A percentile compares a stretch with the other conserved stretches of the same genome.
phyloP scores from a whole-genome alignment of 2,113 vertebrate genomes.

The Corynorhinus townsendii region DNA sequence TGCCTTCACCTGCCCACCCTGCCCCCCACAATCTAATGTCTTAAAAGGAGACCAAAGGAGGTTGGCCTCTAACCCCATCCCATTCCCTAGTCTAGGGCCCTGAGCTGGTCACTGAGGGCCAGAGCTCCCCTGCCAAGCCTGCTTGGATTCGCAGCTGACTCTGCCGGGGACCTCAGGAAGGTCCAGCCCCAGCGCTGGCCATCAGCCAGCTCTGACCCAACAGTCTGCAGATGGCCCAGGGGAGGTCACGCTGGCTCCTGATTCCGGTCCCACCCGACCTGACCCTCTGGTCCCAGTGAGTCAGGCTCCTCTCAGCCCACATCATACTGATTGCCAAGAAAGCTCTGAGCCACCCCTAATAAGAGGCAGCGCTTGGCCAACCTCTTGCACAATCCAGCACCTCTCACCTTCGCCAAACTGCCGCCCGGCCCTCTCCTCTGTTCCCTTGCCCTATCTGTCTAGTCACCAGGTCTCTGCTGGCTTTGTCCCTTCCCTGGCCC shows the following conservation, averaged over 20 bases:
- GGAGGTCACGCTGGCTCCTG: background rate
- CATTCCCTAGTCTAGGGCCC: background rate
- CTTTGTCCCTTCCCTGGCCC: background rate
- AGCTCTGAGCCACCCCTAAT: background rate
- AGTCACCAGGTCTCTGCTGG: background rate
- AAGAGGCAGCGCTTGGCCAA: conserved; percentile 7
- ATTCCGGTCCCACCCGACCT: background rate
- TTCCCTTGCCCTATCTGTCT: background rate
- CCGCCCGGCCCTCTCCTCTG: background rate
- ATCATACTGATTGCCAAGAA: conserved; percentile 32
- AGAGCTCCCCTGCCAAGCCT: background rate
- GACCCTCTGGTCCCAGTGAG: conserved; percentile 19
- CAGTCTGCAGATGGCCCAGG: background rate
- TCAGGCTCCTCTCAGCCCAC: conserved; percentile 16
- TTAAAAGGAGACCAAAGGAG: background rate
- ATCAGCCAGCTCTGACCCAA: background rate
- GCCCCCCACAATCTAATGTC: background rate
- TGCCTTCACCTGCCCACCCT: too few relatives aligned
- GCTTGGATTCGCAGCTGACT: background rate
- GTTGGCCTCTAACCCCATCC: too few relatives aligned
- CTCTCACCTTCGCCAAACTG: background rate
- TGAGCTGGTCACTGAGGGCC: background rate
- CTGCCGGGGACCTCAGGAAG: background rate
- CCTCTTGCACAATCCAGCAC: background rate
- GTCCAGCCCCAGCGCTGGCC: background rate